A percentile compares a stretch with the other conserved stretches of the same genome.
Evolutionary conservation across 2,888 invertebrate species (phyloP).

Genomic region (Lordiphosa fenestrarum): DNA sequence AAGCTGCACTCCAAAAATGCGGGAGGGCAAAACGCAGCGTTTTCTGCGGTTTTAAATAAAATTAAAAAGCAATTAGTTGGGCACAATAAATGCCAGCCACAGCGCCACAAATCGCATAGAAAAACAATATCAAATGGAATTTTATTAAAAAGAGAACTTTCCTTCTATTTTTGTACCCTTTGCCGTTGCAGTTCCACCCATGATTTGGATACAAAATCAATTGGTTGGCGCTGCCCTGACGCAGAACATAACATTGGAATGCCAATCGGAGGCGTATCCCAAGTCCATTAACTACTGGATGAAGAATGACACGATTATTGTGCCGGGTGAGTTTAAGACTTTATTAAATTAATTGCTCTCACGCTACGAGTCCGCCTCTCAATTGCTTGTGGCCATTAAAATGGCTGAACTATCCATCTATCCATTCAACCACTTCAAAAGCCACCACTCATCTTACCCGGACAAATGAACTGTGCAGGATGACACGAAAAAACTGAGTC

Average conservation of each 20-base stretch:
- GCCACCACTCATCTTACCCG: slow-evolving; percentile 51
- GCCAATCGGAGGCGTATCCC: slow-evolving; percentile 87
- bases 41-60: slow-evolving; percentile 46
- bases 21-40: slow-evolving; percentile 3
- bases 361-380: slow-evolving; percentile 28
- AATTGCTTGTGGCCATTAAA: slow-evolving; percentile 43
- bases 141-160: slow-evolving; percentile 46
- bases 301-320: slow-evolving; percentile 83
- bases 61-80: slow-evolving; percentile 65
- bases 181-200: slow-evolving; percentile 84
- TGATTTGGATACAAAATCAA: slow-evolving; percentile 88
- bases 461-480: slow-evolving; percentile 56
- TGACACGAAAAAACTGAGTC: slow-evolving; percentile 33
- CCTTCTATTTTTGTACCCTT: slow-evolving; percentile 13
- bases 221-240: slow-evolving; percentile 85
- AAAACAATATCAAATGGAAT: slow-evolving; percentile 50
- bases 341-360: slow-evolving; percentile 40
- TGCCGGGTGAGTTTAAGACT: slow-evolving; percentile 82
- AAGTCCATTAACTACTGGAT: slow-evolving; percentile 89
- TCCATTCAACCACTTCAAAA: slow-evolving; percentile 39
- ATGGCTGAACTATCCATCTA: slow-evolving; percentile 33
- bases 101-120: slow-evolving; percentile 35
- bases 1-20: slow-evolving; percentile 6
- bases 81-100: slow-evolving; percentile 50
- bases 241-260: slow-evolving; percentile 85